Evolutionary conservation across 2,888 invertebrate genomes (phyloP).

Genomic region (Ophion ellenae): DNA sequence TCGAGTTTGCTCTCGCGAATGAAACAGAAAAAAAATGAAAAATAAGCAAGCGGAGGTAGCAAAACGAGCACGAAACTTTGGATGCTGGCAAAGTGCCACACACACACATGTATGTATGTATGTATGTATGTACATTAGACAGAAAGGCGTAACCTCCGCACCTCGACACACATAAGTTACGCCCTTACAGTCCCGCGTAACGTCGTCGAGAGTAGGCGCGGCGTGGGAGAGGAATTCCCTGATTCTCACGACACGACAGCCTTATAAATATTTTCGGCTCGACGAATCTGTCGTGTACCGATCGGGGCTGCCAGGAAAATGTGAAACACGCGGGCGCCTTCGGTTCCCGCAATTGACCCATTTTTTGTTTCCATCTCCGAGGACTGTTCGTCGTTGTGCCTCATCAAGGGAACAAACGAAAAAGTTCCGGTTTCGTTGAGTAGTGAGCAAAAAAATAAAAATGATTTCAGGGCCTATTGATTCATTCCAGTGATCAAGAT

Average conservation of each 20-base stretch:
- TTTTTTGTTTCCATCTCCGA: slow-evolving; percentile 2
- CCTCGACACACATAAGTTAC: slow-evolving; percentile 57
- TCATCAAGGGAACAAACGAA: too few relatives aligned
- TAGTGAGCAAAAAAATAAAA: not conserved
- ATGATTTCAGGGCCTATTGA: too few relatives aligned
- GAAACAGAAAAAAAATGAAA: slow-evolving; percentile 9
- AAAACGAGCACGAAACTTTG: slow-evolving; percentile 42
- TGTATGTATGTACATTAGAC: too few relatives aligned
- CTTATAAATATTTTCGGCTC: slow-evolving; percentile 71
- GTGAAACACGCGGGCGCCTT: slow-evolving; percentile 12
- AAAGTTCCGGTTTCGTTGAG: too few relatives aligned
- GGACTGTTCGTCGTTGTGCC: not conserved
- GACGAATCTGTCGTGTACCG: slow-evolving; percentile 12
- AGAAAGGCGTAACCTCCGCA: not conserved
- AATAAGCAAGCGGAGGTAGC: slow-evolving; percentile 24
- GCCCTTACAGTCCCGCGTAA: not conserved
- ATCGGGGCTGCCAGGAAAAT: slow-evolving; percentile 7
- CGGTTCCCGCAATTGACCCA: slow-evolving; percentile 35
- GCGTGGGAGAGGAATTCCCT: slow-evolving; percentile 78
- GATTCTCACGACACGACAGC: slow-evolving; percentile 70
- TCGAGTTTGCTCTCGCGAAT: slow-evolving; percentile 44
- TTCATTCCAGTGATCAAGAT: too few relatives aligned
- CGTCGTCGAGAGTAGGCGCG: slow-evolving; percentile 28
- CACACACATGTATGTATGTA: too few relatives aligned
- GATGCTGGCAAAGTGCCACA: slow-evolving; percentile 60